Evolutionary conservation across 2,113 vertebrate species (phyloP), one percentile per base, ranked within the genome.

Genomic region (Alexandromys fortis): DNA sequence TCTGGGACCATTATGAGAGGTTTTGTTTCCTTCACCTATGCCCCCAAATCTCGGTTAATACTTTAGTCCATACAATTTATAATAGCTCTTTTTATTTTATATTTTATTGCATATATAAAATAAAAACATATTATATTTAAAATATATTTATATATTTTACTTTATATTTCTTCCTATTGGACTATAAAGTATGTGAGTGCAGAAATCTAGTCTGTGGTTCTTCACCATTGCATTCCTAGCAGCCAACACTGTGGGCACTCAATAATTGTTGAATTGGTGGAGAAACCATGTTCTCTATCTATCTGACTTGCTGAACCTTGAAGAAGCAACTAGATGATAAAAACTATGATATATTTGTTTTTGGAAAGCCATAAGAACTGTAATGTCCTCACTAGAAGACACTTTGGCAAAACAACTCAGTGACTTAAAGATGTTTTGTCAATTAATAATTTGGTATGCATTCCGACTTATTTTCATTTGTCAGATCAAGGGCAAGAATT

Each of bases 151-250:
- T 58, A 21, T 58, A 58, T 58, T 58, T 58, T 58, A 58, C 16
- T 35, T 89, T 95, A 7, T 17, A 9, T 86, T 58, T 90, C 79
- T 89, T 95, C 33, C 68, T 95, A 13, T 42, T 77, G 6, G 61
- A 76, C 22, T n/a, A 22, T 55, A 85, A 72, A 12, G 7, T 93
- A 16, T 79, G 0, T 90, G 7, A 92, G 58, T 91, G 19, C 49
- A 93, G 38, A 70, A 79, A 52, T 91, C 30, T 79, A 35, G 55
- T 63, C 58, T 88, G 1, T 78, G 65, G 65, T 86, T 61, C 12
- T 94, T 94, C 55, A 82, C 30, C 38, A 35, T n/a, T 82, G 16
- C 83, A 85, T 94, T 96, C 30, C 11, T 94, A 58, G 33, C 65
- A 94, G 8, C 19, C 52, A 85, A 47, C 65, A 89, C 75, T 93